Evolutionary conservation across 2,888 invertebrate genomes (phyloP).

Genomic region (Nomada fucata): DNA sequence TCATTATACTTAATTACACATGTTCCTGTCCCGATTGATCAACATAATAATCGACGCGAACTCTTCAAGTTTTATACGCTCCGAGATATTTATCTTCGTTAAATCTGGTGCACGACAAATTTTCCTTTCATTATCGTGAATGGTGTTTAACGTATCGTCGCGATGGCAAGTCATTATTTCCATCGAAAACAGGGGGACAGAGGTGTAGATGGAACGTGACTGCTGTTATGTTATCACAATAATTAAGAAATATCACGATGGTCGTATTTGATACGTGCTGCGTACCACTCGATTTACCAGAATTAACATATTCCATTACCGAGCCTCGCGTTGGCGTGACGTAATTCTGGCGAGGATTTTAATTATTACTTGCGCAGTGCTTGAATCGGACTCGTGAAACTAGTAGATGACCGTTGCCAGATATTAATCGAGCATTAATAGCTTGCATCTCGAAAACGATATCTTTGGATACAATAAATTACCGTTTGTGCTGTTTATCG

Average conservation of each 20-base stretch:
- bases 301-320: background rate
- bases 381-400: no score
- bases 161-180: background rate
- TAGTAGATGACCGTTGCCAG: no score
- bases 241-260: background rate
- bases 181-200: background rate
- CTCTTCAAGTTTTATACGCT: background rate
- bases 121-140: constrained; percentile 2
- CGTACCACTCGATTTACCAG: constrained; percentile 2
- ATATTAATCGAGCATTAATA: no score
- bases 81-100: background rate
- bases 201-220: constrained; percentile 20
- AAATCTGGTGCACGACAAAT: background rate
- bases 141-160: background rate
- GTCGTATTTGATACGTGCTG: background rate
- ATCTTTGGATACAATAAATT: no score
- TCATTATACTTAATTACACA: background rate
- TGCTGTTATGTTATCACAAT: constrained; percentile 19
- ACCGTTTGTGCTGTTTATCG: background rate
- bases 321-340: background rate
- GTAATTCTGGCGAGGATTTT: constrained; percentile 19
- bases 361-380: constrained; percentile 6
- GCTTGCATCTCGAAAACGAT: no score
- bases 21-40: background rate
- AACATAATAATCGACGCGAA: background rate